A percentile compares a stretch with the other conserved stretches of the same genome.
Conservation (phyloP, 2,113 vertebrate genomes). For the Sylvietta virens region DNA sequence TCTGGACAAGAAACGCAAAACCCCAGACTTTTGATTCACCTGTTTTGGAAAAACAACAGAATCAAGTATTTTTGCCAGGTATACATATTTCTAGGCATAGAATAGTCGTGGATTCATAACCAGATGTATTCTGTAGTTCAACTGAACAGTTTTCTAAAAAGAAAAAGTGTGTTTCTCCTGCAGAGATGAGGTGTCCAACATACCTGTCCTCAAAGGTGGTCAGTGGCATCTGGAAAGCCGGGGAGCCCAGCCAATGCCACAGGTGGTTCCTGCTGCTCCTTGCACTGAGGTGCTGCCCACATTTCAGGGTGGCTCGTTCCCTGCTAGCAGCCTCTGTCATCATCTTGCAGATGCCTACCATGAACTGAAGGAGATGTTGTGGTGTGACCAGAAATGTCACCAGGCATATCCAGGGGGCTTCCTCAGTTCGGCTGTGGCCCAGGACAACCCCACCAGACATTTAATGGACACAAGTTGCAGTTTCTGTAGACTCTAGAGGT, state of each 20-base stretch:
- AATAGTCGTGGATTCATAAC: neutral
- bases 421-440: neutral
- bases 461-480: neutral
- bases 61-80: neutral
- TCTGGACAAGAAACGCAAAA: neutral
- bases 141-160: neutral
- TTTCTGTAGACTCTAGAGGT: neutral
- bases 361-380: neutral
- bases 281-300: neutral
- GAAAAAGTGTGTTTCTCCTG: neutral
- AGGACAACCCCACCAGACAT: neutral
- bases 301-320: neutral
- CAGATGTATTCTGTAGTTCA: neutral
- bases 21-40: neutral
- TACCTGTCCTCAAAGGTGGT: neutral
- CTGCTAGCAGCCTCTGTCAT: neutral
- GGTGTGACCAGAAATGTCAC: neutral
- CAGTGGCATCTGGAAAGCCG: neutral
- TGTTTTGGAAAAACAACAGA: neutral
- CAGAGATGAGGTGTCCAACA: neutral
- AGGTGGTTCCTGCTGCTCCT: neutral
- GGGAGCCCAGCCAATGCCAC: neutral
- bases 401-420: neutral
- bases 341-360: neutral
- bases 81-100: fast-evolving